Percentiles rank a stretch among this genome's conserved stretches.
Conservation (phyloP, 1,140 invertebrate species). For the Archivesica marissinica region DNA sequence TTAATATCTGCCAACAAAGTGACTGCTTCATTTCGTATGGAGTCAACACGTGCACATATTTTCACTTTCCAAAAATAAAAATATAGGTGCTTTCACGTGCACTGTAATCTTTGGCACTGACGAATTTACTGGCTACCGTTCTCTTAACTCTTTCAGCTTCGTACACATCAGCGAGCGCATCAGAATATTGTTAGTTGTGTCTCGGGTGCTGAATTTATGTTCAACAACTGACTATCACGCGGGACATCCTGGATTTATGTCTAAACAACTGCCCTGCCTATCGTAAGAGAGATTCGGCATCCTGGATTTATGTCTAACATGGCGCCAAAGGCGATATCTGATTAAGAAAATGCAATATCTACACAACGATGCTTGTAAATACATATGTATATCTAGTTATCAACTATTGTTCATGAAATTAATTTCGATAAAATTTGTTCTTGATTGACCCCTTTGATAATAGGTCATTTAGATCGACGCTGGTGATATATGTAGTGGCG, state of each 20-base stretch:
- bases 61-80: conserved; percentile 1
- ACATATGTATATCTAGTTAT: conserved; percentile 18
- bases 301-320: not conserved
- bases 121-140: not conserved
- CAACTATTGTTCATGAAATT: conserved; percentile 23
- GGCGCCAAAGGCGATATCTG: not conserved
- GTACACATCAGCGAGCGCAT: too few relatives aligned
- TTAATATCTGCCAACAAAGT: conserved; percentile 9
- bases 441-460: conserved; percentile 18
- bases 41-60: not conserved
- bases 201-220: not conserved
- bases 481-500: too few relatives aligned
- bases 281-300: too few relatives aligned
- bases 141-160: not conserved
- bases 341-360: conserved; percentile 17
- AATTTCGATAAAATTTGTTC: conserved; percentile 3
- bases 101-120: not conserved
- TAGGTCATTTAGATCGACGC: not conserved
- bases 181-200: not conserved
- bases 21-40: not conserved
- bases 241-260: not conserved
- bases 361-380: not conserved
- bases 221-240: not conserved
- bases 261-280: too few relatives aligned
- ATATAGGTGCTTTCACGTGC: not conserved